Percentiles rank a stretch among this genome's conserved stretches.
Conservation (phyloP, 2,113 vertebrate species). For the Chloropsis hardwickii region DNA sequence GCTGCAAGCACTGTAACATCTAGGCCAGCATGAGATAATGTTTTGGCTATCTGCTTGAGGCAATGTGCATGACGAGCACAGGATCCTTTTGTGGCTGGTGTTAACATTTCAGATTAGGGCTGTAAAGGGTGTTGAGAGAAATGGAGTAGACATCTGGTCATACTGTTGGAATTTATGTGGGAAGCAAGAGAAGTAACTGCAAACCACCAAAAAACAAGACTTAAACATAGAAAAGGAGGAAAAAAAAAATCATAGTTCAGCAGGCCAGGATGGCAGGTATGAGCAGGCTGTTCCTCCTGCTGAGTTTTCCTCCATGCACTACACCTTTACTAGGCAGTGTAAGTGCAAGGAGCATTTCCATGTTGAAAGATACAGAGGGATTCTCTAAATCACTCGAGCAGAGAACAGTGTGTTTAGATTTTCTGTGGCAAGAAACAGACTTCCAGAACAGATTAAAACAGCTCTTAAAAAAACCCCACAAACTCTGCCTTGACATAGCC, state of each 20-base stretch:
- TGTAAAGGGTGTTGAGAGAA: constrained; percentile 21
- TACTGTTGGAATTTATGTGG: constrained; percentile 47
- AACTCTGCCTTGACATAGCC: not conserved
- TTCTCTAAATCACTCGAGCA: not conserved
- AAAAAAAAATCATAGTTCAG: not conserved
- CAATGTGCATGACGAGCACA: not conserved
- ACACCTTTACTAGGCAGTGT: not conserved
- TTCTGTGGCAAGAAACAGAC: not conserved
- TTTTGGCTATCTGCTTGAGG: constrained; percentile 19
- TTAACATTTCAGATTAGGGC: not conserved
- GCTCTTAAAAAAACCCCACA: not conserved
- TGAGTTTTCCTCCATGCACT: not conserved
- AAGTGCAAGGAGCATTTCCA: not conserved
- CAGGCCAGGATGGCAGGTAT: not conserved
- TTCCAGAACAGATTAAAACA: not conserved
- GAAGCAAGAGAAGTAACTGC: constrained; percentile 2
- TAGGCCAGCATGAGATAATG: constrained; percentile 25
- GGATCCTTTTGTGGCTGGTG: not conserved
- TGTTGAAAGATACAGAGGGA: not conserved
- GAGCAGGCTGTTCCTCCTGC: not conserved
- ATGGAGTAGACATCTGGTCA: constrained; percentile 37
- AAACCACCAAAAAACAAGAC: constrained; percentile 8
- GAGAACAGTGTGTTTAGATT: not conserved
- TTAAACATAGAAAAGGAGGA: not conserved
- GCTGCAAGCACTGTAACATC: not conserved